Evolutionary conservation across 1,140 invertebrate genomes (phyloP).

Genomic region (Musca vetustissima): DNA sequence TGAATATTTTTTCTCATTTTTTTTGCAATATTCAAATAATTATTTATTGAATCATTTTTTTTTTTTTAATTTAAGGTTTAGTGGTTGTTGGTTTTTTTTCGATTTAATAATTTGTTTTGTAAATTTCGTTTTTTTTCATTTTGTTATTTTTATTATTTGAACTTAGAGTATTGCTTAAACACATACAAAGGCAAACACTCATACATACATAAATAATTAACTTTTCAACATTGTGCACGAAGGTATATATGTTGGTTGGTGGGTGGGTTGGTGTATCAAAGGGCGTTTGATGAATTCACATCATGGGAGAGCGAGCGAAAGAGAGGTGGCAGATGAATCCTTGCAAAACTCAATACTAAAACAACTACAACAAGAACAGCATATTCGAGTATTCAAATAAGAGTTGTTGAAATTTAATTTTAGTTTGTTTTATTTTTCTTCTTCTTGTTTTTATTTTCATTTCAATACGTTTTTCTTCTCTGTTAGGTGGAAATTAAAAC

Average conservation of each 20-base stretch:
- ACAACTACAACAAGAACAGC: constrained; percentile 1
- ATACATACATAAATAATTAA: too few relatives aligned
- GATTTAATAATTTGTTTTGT: not conserved
- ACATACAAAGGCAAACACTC: too few relatives aligned
- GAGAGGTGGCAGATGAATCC: too few relatives aligned
- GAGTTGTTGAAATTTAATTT: constrained; percentile 21
- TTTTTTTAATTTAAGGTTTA: not conserved
- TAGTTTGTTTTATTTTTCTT: not conserved
- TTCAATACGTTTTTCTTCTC: not conserved
- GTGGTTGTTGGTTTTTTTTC: not conserved
- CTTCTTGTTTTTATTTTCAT: not conserved
- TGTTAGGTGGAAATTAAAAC: not conserved
- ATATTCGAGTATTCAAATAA: constrained; percentile 10
- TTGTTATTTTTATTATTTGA: too few relatives aligned
- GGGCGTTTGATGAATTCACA: too few relatives aligned
- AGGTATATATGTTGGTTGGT: too few relatives aligned
- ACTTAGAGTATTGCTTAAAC: too few relatives aligned
- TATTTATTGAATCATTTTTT: constrained; percentile 17
- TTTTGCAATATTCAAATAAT: constrained; percentile 20
- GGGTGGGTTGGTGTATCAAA: too few relatives aligned
- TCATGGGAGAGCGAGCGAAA: too few relatives aligned
- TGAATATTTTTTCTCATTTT: constrained; percentile 2
- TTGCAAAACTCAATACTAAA: too few relatives aligned
- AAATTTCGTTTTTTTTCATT: too few relatives aligned
- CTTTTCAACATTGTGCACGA: too few relatives aligned